These are phyloP conservation scores for Pararge aegeria DNA, from an alignment of 1,140 invertebrate species.

Conservation along the genomic window DNA sequence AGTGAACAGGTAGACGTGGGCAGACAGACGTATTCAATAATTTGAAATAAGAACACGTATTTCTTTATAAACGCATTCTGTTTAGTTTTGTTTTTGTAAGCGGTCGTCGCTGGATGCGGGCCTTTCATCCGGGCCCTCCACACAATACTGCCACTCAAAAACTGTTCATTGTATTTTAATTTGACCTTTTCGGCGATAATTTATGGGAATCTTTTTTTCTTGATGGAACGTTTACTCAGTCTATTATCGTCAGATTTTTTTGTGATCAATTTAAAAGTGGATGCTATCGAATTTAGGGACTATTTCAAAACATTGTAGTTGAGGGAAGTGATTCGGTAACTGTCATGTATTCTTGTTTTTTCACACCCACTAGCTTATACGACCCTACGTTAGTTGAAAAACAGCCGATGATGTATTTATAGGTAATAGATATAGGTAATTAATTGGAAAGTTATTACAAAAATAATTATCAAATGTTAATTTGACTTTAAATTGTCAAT, in stretches of 20 bases:
- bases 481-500: constrained; percentile 26
- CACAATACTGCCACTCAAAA: constrained; percentile 79
- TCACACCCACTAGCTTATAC: neutral
- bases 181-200: constrained; percentile 79
- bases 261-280: constrained; percentile 57
- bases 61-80: constrained; percentile 77
- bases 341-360: neutral
- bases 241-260: constrained; percentile 70
- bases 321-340: constrained; percentile 13
- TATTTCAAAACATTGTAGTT: constrained; percentile 30
- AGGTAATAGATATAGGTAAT: neutral
- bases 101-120: constrained; percentile 62
- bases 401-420: too few species aligned
- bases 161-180: constrained; percentile 80
- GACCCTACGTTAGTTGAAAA: too few species aligned
- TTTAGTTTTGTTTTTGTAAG: constrained; percentile 78
- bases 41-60: constrained; percentile 78
- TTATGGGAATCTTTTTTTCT: constrained; percentile 74
- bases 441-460: constrained; percentile 5
- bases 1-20: constrained; percentile 72
- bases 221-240: constrained; percentile 70
- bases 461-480: constrained; percentile 30
- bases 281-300: constrained; percentile 37
- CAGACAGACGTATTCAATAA: constrained; percentile 78
- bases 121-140: constrained; percentile 72